These are phyloP conservation scores for Acridotheres tristis DNA, from an alignment of 2,797 vertebrate genomes.

Conservation along the genomic window DNA sequence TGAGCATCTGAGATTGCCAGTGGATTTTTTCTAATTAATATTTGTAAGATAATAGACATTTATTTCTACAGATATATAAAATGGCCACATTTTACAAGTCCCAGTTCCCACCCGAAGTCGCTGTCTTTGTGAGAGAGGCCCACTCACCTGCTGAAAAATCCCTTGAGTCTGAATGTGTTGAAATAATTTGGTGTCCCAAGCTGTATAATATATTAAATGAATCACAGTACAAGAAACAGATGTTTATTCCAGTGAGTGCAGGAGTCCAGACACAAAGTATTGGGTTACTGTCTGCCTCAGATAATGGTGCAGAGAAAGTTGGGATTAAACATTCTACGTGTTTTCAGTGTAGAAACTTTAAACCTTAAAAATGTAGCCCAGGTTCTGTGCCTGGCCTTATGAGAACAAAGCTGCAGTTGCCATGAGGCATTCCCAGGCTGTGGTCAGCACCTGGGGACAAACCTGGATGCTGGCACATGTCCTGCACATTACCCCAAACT, in stretches of 20 bases:
- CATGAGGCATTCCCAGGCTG: neutral
- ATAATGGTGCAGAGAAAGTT: neutral
- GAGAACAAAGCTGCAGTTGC: neutral
- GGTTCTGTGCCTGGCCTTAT: neutral
- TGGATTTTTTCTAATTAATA: neutral
- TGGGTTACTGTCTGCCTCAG: conserved; percentile 44
- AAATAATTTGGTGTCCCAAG: neutral
- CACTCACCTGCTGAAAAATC: neutral
- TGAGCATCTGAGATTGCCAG: neutral
- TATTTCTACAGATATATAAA: neutral
- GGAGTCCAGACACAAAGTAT: conserved; percentile 30
- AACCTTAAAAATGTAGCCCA: neutral
- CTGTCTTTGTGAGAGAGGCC: neutral
- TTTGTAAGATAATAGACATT: neutral
- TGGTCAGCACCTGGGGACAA: neutral
- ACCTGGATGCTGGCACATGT: neutral
- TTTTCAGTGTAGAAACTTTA: neutral
- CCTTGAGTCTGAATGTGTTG: neutral
- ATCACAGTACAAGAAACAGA: conserved; percentile 36
- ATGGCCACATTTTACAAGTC: neutral
- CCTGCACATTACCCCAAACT: fast-evolving
- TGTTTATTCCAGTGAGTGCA: conserved; percentile 34
- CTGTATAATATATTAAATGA: conserved; percentile 2
- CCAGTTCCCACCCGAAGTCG: neutral
- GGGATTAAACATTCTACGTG: neutral